Base-by-base conservation (phyloP, 2,888 invertebrate species). In the Coelopa pilipes region DNA sequence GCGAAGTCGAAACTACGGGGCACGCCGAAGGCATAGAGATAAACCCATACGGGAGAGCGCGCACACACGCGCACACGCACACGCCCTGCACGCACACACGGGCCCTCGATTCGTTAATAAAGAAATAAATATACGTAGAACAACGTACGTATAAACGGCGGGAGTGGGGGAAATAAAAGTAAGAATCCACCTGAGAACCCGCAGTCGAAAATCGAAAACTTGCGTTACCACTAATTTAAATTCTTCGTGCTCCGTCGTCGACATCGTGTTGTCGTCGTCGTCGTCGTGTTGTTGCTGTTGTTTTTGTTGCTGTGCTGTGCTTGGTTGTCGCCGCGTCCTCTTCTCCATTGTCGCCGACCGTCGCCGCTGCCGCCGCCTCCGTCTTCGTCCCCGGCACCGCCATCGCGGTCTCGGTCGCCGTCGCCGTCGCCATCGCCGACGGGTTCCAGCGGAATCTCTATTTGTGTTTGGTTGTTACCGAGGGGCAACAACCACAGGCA, bases 211-310 rank as follows among this genome's bases (percentile, higher is more conserved):
- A 60, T 72, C 62, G 73, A 81, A 81, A 82, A 82, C 82, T 81
- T 80, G 82, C 82, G 81, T 82, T 81, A 79, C 82, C 80, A 81
- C 82, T 81, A 81, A 82, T 82, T 82, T 81, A 82, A 82, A 82
- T 82, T 82, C 82, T 81, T 79, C 78, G 78, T 81, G 81, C 80
- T 78, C 76, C 76, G 76, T 78, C 53, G n/a, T 34, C 21, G 13
- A 34, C 45, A 10, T 55, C 50, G 66, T 62, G 21, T 49, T 50
- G 24, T 21, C 17, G 17, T 13, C 24, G 3, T 50, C 67, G 2
- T 46, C 65, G 74, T 79, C 10, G 49, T 49, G 49, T 53, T 34
- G 34, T 34, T 34, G 34, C 7, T 34, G 34, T 34, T 34, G 34
- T 34, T 34, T 34, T 34, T 34, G 7, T 34, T 34, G 34, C 7